Evolutionary conservation across 1,140 invertebrate genomes (phyloP).

Genomic region (Bombus waltoni): DNA sequence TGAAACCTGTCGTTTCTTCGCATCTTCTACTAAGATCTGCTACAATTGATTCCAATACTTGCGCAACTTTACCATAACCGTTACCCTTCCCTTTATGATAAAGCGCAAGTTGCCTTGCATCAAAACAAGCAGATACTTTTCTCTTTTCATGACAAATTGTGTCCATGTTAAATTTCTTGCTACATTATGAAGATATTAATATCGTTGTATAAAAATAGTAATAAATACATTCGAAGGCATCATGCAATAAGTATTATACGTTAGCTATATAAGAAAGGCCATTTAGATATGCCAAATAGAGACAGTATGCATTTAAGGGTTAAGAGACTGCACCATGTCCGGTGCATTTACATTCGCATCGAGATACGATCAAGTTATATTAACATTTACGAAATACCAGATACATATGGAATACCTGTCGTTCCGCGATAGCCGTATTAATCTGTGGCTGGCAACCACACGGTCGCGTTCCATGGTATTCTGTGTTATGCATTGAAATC

Average conservation of each 20-base stretch:
- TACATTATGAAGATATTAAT: too few relatives aligned
- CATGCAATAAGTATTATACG: not conserved
- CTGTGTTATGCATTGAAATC: conserved; percentile 62
- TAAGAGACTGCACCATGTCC: not conserved
- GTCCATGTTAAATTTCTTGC: too few relatives aligned
- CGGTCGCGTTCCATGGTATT: conserved; percentile 56
- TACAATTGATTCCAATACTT: too few relatives aligned
- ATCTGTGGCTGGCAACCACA: conserved; percentile 39
- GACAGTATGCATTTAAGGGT: not conserved
- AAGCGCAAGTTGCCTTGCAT: too few relatives aligned
- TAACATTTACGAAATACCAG: conserved; percentile 56
- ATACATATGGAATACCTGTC: conserved; percentile 45
- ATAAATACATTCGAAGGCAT: not conserved
- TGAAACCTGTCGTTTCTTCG: too few relatives aligned
- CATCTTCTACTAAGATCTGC: too few relatives aligned
- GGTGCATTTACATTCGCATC: not conserved
- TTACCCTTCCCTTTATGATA: too few relatives aligned
- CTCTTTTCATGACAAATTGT: too few relatives aligned
- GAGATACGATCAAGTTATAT: conserved; percentile 16
- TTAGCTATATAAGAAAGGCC: not conserved
- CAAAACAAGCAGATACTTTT: too few relatives aligned
- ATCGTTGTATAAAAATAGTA: too few relatives aligned
- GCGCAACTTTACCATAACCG: too few relatives aligned
- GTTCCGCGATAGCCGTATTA: conserved; percentile 62
- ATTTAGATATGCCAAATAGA: not conserved